Evolutionary conservation across 2,888 invertebrate species (phyloP).

Genomic region (Leucania comma): DNA sequence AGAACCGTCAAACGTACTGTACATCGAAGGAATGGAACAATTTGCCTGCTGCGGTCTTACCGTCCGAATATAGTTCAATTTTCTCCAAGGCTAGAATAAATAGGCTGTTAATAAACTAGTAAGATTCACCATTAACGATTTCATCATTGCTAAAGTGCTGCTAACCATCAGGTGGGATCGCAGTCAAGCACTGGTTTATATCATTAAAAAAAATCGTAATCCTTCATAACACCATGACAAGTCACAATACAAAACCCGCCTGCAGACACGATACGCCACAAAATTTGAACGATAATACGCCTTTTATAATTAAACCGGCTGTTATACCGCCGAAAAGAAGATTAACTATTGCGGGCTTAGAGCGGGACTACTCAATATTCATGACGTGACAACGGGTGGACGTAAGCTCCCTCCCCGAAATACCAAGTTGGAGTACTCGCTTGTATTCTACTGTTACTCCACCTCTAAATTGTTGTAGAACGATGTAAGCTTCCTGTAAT

Average conservation of each 20-base stretch:
- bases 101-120: too few relatives aligned
- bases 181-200: too few relatives aligned
- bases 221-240: conserved; percentile 9
- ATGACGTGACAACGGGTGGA: conserved; percentile 70
- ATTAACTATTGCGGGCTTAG: conserved; percentile 75
- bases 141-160: too few relatives aligned
- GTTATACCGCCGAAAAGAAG: conserved; percentile 74
- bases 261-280: conserved; percentile 22
- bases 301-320: conserved; percentile 73
- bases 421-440: conserved; percentile 65
- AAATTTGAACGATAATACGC: conserved; percentile 56
- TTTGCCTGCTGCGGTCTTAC: too few relatives aligned
- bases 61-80: too few relatives aligned
- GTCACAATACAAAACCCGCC: conserved; percentile 18
- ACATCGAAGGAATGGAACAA: too few relatives aligned
- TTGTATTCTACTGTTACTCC: conserved; percentile 48
- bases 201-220: background rate
- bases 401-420: conserved; percentile 69
- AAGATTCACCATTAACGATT: too few relatives aligned
- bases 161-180: too few relatives aligned
- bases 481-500: conserved; percentile 29
- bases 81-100: too few relatives aligned
- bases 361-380: conserved; percentile 69
- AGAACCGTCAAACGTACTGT: too few relatives aligned
- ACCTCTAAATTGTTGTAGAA: conserved; percentile 32